Base-by-base conservation (phyloP, 2,113 vertebrate genomes). In the Cololabis saira region DNA sequence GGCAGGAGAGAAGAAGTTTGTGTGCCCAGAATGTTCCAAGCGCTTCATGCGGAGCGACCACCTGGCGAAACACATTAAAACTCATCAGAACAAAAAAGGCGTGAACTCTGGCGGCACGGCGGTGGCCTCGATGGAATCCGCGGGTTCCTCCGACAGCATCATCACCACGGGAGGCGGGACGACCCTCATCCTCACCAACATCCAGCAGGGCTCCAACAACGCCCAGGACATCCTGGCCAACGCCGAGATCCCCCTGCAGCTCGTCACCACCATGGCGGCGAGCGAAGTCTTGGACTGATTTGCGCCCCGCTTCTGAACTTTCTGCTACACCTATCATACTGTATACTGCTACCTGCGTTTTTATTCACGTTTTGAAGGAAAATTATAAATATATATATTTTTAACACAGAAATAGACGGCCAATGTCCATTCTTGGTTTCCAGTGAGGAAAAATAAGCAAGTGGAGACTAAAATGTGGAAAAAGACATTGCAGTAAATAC, bases 11-110 rank as follows among this genome's bases (percentile, higher is more conserved):
- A 99, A 99, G 95, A 99, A 98, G 89, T 99, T 99, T 92, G 96
- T 98, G 86, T 99, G 98, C 92, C 95, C 95, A 6, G 97, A 99
- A 93, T 99, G 98, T 92, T 98, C 96, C 87, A 99, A 99, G 92
- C 95, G 97, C 80, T 99, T 99, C 90, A 99, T 99, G 97, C 95
- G 98, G 90, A 99, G 98, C 87, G 97, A 99, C 89, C 98, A 99
- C 85, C 96, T 99, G 94, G 97, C 97, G 89, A 99, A 99, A 95
- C 98, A 99, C 91, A 98, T 99, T 94, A 99, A 99, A 95, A 99
- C 98, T 60, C 98, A 99, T 92, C 96, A 97, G 90, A 99, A 98
- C 95, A 99, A 99, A 94, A 98, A 98, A 93, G 96, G 94, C 80
- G 94, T 96, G 93, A 96, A 96, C 90, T 94, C 96, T 50, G 95